These are phyloP conservation scores for Dendrocincla tyrannina DNA, from an alignment of 2,797 vertebrate species.

Conservation along the genomic window DNA sequence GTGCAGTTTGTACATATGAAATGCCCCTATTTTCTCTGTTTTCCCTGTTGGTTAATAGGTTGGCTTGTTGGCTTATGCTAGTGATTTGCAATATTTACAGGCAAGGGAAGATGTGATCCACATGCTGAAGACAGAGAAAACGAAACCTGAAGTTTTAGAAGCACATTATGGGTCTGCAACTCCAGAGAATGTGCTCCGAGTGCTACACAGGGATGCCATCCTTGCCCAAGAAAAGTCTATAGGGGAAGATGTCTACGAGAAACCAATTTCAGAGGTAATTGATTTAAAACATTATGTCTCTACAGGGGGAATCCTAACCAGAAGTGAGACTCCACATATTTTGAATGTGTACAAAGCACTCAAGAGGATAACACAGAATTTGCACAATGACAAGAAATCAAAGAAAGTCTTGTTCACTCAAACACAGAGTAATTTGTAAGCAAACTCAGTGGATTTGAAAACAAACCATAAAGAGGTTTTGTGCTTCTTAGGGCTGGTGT, in stretches of 20 bases:
- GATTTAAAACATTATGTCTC: not conserved
- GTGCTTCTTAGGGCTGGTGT: not conserved
- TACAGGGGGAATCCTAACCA: not conserved
- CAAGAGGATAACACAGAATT: not conserved
- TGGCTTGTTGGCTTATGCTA: slow-evolving; percentile 47
- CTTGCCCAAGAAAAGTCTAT: slow-evolving; percentile 73
- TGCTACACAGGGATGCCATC: slow-evolving; percentile 87
- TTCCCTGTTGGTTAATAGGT: not conserved
- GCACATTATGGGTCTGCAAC: slow-evolving; percentile 88
- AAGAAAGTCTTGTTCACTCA: not conserved
- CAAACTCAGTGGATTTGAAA: not conserved
- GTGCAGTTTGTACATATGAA: not conserved
- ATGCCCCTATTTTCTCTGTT: not conserved
- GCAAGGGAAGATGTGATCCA: slow-evolving; percentile 94
- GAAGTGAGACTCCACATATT: not conserved
- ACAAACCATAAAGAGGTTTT: not conserved
- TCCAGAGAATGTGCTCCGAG: slow-evolving; percentile 84
- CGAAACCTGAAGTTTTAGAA: slow-evolving; percentile 87
- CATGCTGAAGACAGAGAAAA: slow-evolving; percentile 88
- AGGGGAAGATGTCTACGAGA: slow-evolving; percentile 89
- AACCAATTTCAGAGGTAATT: slow-evolving; percentile 92
- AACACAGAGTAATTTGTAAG: not conserved
- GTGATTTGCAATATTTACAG: slow-evolving; percentile 73
- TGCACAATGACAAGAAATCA: not conserved
- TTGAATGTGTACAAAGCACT: not conserved